Base-by-base conservation (phyloP, 2,888 invertebrate species). In the Fissipunctia ypsillon region DNA sequence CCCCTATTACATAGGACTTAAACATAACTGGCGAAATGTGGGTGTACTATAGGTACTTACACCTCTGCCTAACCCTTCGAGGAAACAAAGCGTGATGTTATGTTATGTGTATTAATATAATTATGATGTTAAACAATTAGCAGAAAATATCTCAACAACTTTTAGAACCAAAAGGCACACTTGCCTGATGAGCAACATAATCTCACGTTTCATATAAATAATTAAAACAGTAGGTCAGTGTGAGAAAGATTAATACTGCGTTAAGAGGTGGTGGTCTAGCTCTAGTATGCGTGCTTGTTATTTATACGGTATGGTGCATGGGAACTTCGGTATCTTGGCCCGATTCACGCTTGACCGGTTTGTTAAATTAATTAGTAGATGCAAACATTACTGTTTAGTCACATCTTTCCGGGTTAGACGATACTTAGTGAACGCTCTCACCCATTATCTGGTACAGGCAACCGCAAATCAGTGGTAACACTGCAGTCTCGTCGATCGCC, bases 321-420 rank as follows among this genome's bases (percentile, higher is more conserved):
- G 84, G 84, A 85, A 85, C 75, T 54, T 69, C 61, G 59, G 69
- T 77, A 76, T 87, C 81, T 66, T 52, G 66, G 31, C 28, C 59
- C 74, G 77, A 76, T 84, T 79, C 50, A 82, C 70, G 69, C 76
- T 83, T 87, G 80, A 81, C 83, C 87, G 85, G 88, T 84, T 86
- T 83, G 68, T 78, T 80, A 80, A 83, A 83, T 87, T 87, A 87
- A 87, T 87, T 87, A 87, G 83, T 80, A 61, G 80, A 83, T 76
- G 83, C 76, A 83, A 83, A 76, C 87, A 84, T 86, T 83, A 83
- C 78, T 84, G 84, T 86, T 86, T 80, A 69, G 87, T 86, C 83
- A 87, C 83, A 87, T 77, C 74, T 86, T 68, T 69, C 65, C 50
- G 65, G 69, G 78, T 73, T 80, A 69, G 69, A 74, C 59, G 73